Evolutionary conservation across 2,797 vertebrate species (phyloP), one percentile per base, ranked within the genome.

Genomic region (Geotrypetes seraphini): DNA sequence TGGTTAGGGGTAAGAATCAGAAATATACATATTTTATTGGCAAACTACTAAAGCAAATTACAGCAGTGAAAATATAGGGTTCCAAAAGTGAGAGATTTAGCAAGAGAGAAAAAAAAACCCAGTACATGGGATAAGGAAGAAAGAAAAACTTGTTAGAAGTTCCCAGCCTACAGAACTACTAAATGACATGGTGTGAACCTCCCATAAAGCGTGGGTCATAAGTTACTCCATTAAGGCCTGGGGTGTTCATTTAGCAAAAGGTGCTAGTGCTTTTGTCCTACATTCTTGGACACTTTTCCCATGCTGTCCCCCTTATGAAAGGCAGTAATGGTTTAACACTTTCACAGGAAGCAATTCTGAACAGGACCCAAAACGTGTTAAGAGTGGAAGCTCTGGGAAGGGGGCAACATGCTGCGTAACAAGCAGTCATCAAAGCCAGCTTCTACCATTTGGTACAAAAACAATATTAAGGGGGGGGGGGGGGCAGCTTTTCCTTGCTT

Each of bases 271-370:
- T 72, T 77, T 81, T 78, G 76, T 79, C 73, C 64, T 57, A 22
- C 33, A 49, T 56, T 53, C 62, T 69, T 5, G 23, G 40, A 62
- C 67, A 66, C 64, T 66, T 72, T 77, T 59, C 58, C 48, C 53
- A 56, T 65, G 66, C 75, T 58, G 73, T 61, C 57, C 38, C 36
- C 56, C n/a, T n/a, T n/a, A n/a, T 57, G 50, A 52, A 61, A 67
- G 57, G 71, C 41, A 69, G 68, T 71, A 76, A 76, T 64, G 60
- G 62, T 59, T 77, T 77, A 78, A 79, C 67, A 58, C 74, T 67
- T 66, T 57, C 72, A 71, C 68, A 77, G 73, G 75, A 81, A 78
- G 75, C 69, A 67, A 71, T 71, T 71, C 57, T 31, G 31, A 62
- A 56, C 25, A 62, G 55, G 56, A 60, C 39, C 53, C 5, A 31